These are phyloP conservation scores for Calycopis cecrops DNA, from an alignment of 1,140 invertebrate species.

Conservation along the genomic window DNA sequence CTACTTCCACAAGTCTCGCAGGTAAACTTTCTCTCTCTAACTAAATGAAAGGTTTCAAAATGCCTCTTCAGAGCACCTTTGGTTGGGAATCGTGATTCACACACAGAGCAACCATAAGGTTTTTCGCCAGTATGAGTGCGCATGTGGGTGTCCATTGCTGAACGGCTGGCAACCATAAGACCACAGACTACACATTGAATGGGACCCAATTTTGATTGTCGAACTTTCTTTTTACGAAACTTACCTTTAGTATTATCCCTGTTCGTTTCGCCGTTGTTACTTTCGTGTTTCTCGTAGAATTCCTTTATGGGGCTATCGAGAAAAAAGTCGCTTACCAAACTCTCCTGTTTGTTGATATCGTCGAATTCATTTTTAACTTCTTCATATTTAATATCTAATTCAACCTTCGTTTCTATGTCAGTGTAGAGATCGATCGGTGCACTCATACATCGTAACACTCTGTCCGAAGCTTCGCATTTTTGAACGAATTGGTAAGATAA, in stretches of 20 bases:
- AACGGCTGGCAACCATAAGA: constrained; percentile 38
- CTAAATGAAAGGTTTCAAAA: constrained; percentile 62
- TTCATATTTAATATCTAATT: constrained; percentile 33
- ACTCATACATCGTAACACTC: constrained; percentile 36
- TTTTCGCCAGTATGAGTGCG: constrained; percentile 86
- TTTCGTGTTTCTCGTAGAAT: constrained; percentile 13
- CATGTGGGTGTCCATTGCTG: constrained; percentile 84
- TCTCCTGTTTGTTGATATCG: constrained; percentile 27
- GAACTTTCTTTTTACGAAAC: constrained; percentile 26
- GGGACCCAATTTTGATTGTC: constrained; percentile 30
- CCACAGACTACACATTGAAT: constrained; percentile 51
- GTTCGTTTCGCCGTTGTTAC: constrained; percentile 9
- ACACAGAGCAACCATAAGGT: constrained; percentile 85
- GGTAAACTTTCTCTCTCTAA: constrained; percentile 56
- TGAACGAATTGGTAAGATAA: constrained; percentile 49
- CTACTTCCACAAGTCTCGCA: constrained; percentile 66
- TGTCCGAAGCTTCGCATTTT: constrained; percentile 58
- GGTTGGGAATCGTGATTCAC: constrained; percentile 69
- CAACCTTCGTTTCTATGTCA: constrained; percentile 28
- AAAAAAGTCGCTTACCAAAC: constrained; percentile 7
- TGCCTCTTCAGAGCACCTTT: constrained; percentile 73
- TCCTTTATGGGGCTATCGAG: constrained; percentile 15
- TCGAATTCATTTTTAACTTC: constrained; percentile 36
- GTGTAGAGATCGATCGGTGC: constrained; percentile 24
- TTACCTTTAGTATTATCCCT: constrained; percentile 20